Conservation (phyloP, 2,113 vertebrate species). For the Tetrao urogallus region DNA sequence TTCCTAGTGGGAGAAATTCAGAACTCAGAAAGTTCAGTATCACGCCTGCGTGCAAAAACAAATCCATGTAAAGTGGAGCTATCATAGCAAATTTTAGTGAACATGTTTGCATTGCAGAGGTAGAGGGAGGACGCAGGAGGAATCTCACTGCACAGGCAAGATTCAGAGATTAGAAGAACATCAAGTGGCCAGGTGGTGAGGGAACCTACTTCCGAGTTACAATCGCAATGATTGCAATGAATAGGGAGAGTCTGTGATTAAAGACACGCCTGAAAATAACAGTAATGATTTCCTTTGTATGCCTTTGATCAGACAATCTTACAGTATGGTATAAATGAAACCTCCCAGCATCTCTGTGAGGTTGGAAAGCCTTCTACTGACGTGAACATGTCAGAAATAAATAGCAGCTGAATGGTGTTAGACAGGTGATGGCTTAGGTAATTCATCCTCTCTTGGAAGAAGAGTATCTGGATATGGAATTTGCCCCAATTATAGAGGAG, state of each 20-base stretch:
- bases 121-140: not conserved
- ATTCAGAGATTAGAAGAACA: slow-evolving; percentile 27
- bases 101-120: rapidly evolving
- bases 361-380: slow-evolving; percentile 59
- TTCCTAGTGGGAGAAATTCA: not conserved
- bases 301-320: slow-evolving; percentile 67
- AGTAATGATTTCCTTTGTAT: slow-evolving; percentile 64
- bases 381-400: slow-evolving; percentile 32
- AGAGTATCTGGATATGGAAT: slow-evolving; percentile 30
- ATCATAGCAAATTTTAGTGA: slow-evolving; percentile 2
- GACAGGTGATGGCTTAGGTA: slow-evolving; percentile 47
- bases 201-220: slow-evolving; percentile 42
- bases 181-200: slow-evolving; percentile 54
- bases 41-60: slow-evolving; percentile 22
- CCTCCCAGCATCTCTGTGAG: slow-evolving; percentile 22
- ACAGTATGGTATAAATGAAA: slow-evolving; percentile 47
- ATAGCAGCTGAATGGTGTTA: slow-evolving; percentile 39
- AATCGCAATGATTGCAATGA: slow-evolving; percentile 60
- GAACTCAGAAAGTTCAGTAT: slow-evolving; percentile 24
- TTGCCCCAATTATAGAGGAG: slow-evolving; percentile 26
- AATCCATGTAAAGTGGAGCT: slow-evolving; percentile 25
- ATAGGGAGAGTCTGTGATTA: slow-evolving; percentile 55
- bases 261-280: slow-evolving; percentile 64
- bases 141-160: not conserved
- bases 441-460: slow-evolving; percentile 32